These are phyloP conservation scores for Pteria penguin DNA, from an alignment of 2,888 invertebrate genomes.

Conservation along the genomic window DNA sequence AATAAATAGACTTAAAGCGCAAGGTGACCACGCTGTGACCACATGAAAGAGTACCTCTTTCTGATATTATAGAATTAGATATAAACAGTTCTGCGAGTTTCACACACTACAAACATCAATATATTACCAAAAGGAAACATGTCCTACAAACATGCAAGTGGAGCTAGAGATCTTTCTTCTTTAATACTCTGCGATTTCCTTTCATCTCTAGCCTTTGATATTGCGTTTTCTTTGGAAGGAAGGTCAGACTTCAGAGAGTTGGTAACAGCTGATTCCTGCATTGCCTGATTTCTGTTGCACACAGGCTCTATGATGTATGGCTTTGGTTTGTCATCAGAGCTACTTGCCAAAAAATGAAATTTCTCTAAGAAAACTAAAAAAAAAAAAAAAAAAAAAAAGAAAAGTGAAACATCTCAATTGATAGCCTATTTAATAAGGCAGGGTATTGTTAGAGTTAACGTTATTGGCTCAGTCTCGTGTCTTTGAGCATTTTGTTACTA, in stretches of 20 bases:
- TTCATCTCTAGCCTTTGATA: conserved; percentile 46
- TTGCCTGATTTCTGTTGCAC: conserved; percentile 17
- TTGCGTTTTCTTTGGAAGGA: conserved; percentile 36
- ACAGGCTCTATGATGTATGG: conserved; percentile 30
- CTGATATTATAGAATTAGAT: too few species aligned
- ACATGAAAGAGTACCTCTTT: too few species aligned
- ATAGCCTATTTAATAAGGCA: not conserved
- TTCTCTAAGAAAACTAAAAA: too few species aligned
- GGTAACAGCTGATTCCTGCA: conserved; percentile 36
- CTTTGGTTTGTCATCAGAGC: conserved; percentile 38
- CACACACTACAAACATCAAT: not conserved
- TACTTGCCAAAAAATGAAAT: not conserved
- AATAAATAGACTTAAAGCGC: too few species aligned
- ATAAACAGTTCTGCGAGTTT: not conserved
- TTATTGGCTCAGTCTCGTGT: not conserved
- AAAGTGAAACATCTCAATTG: not conserved
- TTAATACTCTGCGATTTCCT: conserved; percentile 42
- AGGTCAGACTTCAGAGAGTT: conserved; percentile 41
- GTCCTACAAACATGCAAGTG: not conserved
- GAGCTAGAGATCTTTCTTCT: conserved; percentile 24
- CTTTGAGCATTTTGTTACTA: not conserved
- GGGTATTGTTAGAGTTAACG: not conserved
- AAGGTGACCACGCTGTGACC: too few species aligned
- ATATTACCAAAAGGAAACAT: not conserved
- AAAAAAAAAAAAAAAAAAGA: too few species aligned